phyloP scores from a whole-genome alignment of 2,888 invertebrate genomes.

The Nomada fabriciana region DNA sequence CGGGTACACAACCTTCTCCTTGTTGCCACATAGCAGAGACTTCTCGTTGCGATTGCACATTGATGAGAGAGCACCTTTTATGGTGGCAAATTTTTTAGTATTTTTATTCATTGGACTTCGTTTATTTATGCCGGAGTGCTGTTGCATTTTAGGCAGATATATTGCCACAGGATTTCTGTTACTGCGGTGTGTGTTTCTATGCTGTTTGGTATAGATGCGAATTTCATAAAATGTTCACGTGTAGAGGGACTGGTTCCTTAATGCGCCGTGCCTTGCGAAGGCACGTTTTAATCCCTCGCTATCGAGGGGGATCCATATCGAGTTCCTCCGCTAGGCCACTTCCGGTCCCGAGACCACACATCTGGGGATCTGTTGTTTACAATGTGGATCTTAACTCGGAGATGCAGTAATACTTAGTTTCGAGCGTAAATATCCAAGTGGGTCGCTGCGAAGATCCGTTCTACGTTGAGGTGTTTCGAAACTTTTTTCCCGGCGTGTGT shows the following conservation, averaged over 20 bases:
- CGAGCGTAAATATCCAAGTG: slow-evolving; percentile 5
- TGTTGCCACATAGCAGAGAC: slow-evolving; percentile 23
- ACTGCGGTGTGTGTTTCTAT: not conserved
- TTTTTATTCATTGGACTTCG: not conserved
- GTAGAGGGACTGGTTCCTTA: slow-evolving; percentile 1
- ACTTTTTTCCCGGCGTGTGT: not conserved
- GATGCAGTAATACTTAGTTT: slow-evolving; percentile 32
- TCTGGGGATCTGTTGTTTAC: slow-evolving; percentile 59
- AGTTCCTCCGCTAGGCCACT: slow-evolving; percentile 56
- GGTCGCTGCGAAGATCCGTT: not conserved
- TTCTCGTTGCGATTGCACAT: slow-evolving; percentile 7
- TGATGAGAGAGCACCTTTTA: slow-evolving; percentile 26
- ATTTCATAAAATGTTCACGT: not conserved
- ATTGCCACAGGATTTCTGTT: not conserved
- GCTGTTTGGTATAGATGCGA: not conserved
- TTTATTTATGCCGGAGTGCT: not conserved
- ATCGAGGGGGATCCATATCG: slow-evolving; percentile 53
- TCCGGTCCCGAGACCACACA: slow-evolving; percentile 57
- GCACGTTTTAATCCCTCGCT: slow-evolving; percentile 44
- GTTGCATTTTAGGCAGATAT: not conserved
- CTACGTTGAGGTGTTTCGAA: not conserved
- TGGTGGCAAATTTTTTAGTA: slow-evolving; percentile 6
- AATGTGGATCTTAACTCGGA: slow-evolving; percentile 35
- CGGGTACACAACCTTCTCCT: slow-evolving; percentile 20
- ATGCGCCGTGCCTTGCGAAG: slow-evolving; percentile 28